These are phyloP conservation scores for Calypte anna DNA, from an alignment of 2,113 vertebrate genomes.

Conservation along the genomic window DNA sequence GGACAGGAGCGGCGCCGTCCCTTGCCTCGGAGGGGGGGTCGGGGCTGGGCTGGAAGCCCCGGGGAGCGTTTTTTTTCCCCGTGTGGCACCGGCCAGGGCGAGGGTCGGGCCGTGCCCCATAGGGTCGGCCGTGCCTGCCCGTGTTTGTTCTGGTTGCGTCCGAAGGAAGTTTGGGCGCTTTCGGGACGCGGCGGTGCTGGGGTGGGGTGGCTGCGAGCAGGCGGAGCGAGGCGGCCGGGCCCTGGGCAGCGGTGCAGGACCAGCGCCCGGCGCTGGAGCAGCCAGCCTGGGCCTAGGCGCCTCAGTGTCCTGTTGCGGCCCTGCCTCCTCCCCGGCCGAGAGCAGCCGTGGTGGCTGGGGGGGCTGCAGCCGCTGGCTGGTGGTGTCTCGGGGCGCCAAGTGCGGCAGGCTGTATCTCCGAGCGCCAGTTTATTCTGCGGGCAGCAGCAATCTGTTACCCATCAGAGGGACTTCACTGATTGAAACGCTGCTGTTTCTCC, in stretches of 20 bases:
- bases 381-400: background rate
- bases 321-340: background rate
- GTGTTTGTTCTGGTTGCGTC: background rate
- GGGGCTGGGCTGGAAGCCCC: background rate
- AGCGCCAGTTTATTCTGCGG: background rate
- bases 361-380: background rate
- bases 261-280: background rate
- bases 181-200: background rate
- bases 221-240: background rate
- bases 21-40: background rate
- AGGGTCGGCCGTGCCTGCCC: too few relatives aligned
- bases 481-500: background rate
- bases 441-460: background rate
- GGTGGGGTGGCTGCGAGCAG: background rate
- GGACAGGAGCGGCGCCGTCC: background rate
- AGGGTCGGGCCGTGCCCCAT: background rate
- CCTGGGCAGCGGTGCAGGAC: background rate
- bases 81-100: too few relatives aligned
- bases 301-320: background rate
- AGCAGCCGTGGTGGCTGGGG: background rate
- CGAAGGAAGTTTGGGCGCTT: background rate
- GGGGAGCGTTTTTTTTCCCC: background rate
- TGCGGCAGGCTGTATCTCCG: too few relatives aligned
- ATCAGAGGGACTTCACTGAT: fast-evolving
- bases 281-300: background rate